Evolutionary conservation across 2,888 invertebrate genomes (phyloP), one percentile per base, ranked within the genome.

Genomic region (Pyralis farinalis): DNA sequence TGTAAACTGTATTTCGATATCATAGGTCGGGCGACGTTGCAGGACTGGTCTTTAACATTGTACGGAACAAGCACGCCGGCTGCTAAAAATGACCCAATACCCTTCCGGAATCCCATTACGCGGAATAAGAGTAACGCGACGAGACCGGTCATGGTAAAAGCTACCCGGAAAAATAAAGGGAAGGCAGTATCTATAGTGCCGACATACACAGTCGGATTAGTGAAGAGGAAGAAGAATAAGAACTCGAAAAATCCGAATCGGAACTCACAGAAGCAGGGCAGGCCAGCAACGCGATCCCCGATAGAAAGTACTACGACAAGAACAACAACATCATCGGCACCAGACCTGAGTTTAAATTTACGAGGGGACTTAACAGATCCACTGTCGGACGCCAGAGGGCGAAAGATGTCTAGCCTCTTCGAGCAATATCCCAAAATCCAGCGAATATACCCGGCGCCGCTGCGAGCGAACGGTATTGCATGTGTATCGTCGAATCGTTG

Each of bases 1-100:
- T 60, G 46, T 47, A 53, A 37, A 49, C 22, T 57, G 43, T 50
- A 49, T 68, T 69, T 67, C 61, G 62, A 65, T 58, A 60, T 63
- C 81, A 65, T 91, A 96, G 96, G 96, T 83, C 93, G 96, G 77
- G 97, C 97, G 46, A 93, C 95, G 51, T 92, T 98, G 62, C 95
- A 96, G 89, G 96, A 96, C 76, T 98, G 98, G 98, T 95, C 97
- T 47, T 91, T 98, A 75, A 94, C 96, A 70, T 92, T 98, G 75
- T 97, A 97, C 80, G 98, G 98, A 60, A 98, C 98, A 44, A 93
- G 90, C 47, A 88, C 83, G 47, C 89, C 91, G 43, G 92, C 92
- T 37, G 87, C 91, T 67, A 92, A 91, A 76, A 91, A 90, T 63
- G 93, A 93, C 71, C 91, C 91, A 10, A 81, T 90, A 57, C 91